Conservation (phyloP, 2,888 invertebrate genomes). For the Perdita meconis region DNA sequence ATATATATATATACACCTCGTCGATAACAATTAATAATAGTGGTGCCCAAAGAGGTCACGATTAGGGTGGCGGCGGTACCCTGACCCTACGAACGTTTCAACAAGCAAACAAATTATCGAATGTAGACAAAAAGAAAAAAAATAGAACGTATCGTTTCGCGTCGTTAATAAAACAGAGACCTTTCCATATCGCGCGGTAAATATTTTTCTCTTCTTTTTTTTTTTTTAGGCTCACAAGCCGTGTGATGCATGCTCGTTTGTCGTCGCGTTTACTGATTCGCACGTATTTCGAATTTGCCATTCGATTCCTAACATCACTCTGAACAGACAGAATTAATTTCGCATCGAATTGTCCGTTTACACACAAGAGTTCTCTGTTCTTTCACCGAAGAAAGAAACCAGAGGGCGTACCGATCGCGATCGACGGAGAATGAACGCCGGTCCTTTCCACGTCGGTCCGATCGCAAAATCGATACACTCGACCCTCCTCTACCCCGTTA, state of each 20-base stretch:
- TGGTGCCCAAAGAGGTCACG: slow-evolving; percentile 66
- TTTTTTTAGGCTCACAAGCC: slow-evolving; percentile 41
- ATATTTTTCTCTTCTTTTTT: slow-evolving; percentile 5
- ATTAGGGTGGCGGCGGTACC: slow-evolving; percentile 33
- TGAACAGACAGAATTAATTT: slow-evolving; percentile 16
- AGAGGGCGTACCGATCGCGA: not conserved
- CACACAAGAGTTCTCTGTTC: not conserved
- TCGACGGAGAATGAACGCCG: slow-evolving; percentile 5
- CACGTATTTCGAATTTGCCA: slow-evolving; percentile 8
- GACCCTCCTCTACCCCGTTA: too few relatives aligned
- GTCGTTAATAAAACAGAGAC: slow-evolving; percentile 55
- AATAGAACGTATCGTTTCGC: slow-evolving; percentile 34
- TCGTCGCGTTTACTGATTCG: slow-evolving; percentile 28
- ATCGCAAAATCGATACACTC: not conserved
- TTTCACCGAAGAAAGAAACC: not conserved
- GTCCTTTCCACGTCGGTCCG: slow-evolving; percentile 18
- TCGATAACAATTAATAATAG: slow-evolving; percentile 64
- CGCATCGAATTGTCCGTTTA: slow-evolving; percentile 6
- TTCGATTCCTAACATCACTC: slow-evolving; percentile 1
- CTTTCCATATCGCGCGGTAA: too few relatives aligned
- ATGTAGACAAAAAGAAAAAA: slow-evolving; percentile 33
- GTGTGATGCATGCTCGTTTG: slow-evolving; percentile 46
- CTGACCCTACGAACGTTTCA: slow-evolving; percentile 24
- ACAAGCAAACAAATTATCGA: slow-evolving; percentile 39
- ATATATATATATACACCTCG: slow-evolving; percentile 56